Percentiles rank a stretch among this genome's conserved stretches.
phyloP scores from a whole-genome alignment of 2,113 vertebrate species.

The Miniopterus natalensis region DNA sequence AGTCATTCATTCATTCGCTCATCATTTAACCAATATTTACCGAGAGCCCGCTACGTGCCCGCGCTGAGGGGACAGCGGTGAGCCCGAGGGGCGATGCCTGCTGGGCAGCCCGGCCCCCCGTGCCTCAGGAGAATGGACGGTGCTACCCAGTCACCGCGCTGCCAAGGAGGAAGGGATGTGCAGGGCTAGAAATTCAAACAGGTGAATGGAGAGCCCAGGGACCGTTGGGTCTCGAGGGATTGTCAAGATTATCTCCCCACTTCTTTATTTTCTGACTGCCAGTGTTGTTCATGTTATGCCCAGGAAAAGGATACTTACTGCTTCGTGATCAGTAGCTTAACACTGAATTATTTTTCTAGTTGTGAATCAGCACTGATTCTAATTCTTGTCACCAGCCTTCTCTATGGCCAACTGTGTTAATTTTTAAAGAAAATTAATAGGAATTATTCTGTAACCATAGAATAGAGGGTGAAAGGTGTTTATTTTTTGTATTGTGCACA shows the following conservation, averaged over 20 bases:
- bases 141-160: neutral
- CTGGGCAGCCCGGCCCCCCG: neutral
- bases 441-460: neutral
- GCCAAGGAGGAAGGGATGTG: neutral
- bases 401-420: neutral
- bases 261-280: neutral
- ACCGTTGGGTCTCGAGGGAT: neutral
- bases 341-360: neutral
- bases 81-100: neutral
- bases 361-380: neutral
- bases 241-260: neutral
- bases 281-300: neutral
- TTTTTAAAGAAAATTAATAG: neutral
- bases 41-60: neutral
- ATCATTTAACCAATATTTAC: conserved; percentile 36
- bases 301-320: neutral
- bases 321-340: neutral
- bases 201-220: neutral
- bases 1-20: neutral
- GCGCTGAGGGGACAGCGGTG: neutral
- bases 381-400: neutral
- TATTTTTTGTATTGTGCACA: neutral
- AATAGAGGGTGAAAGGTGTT: neutral
- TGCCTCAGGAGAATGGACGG: neutral
- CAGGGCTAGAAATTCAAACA: neutral